These are phyloP conservation scores for Meles meles DNA, from an alignment of 2,113 vertebrate genomes.

Conservation along the genomic window DNA sequence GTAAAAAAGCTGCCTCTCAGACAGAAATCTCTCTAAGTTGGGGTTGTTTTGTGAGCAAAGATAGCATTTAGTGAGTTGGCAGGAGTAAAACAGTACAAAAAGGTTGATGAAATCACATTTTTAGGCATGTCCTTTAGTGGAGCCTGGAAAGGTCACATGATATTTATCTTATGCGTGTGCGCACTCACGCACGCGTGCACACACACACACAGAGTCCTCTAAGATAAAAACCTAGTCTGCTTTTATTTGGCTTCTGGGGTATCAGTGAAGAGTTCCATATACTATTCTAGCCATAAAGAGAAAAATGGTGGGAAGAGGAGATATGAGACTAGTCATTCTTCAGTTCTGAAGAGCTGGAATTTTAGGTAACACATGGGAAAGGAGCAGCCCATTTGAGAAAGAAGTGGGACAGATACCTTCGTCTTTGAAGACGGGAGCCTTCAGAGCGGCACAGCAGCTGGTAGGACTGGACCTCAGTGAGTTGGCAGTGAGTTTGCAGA, in stretches of 20 bases:
- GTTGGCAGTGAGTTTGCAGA: background rate
- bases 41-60: constrained; percentile 8
- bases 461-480: background rate
- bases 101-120: background rate
- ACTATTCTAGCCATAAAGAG: background rate
- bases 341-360: background rate
- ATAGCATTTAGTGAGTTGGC: background rate
- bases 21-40: background rate
- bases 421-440: background rate
- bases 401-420: background rate
- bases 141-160: constrained; percentile 8
- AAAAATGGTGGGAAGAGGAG: background rate
- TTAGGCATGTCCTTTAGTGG: background rate
- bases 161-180: background rate
- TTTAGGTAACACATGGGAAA: background rate
- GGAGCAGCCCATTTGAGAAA: background rate
- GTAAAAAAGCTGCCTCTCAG: background rate
- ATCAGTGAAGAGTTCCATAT: background rate
- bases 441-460: background rate
- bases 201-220: background rate
- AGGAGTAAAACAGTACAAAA: background rate
- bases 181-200: too few species aligned
- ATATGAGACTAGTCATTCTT: background rate
- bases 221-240: background rate
- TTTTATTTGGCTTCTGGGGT: background rate